Conservation (phyloP, 92 coral and sea anemone species). For the Zoanthus sociatus region DNA sequence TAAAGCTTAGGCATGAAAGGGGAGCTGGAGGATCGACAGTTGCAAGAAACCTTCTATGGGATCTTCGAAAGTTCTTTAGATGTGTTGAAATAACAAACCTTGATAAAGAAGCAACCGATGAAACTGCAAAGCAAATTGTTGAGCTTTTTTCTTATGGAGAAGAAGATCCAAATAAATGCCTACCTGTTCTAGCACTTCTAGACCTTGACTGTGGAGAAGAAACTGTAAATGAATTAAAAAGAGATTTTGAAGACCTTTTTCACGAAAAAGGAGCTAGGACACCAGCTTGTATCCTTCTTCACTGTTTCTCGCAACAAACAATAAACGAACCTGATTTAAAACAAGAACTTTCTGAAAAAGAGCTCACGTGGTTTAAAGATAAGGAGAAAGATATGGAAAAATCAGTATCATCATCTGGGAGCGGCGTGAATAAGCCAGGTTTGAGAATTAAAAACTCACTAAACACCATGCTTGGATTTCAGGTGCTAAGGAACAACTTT, state of each 20-base stretch:
- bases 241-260: slow-evolving; percentile 40
- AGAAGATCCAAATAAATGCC: slow-evolving; percentile 28
- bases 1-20: slow-evolving; percentile 54
- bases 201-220: slow-evolving; percentile 40
- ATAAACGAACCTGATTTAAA: slow-evolving; percentile 39
- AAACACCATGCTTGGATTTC: slow-evolving; percentile 51
- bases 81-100: slow-evolving; percentile 41
- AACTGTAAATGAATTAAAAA: slow-evolving; percentile 29
- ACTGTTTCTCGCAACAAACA: slow-evolving; percentile 34
- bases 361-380: slow-evolving; percentile 43
- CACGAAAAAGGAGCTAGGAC: slow-evolving; percentile 42
- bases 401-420: not conserved
- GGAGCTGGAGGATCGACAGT: slow-evolving; percentile 70
- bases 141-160: slow-evolving; percentile 33
- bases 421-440: not conserved
- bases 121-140: slow-evolving; percentile 36
- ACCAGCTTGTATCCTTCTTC: slow-evolving; percentile 52
- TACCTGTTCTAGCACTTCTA: slow-evolving; percentile 35
- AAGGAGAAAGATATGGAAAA: slow-evolving; percentile 38
- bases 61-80: slow-evolving; percentile 48
- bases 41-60: slow-evolving; percentile 64
- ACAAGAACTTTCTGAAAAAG: slow-evolving; percentile 40
- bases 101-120: slow-evolving; percentile 39
- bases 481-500: slow-evolving; percentile 45
- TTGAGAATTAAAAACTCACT: slow-evolving; percentile 3